phyloP scores from a whole-genome alignment of 2,113 vertebrate genomes.

The Pongo pygmaeus region DNA sequence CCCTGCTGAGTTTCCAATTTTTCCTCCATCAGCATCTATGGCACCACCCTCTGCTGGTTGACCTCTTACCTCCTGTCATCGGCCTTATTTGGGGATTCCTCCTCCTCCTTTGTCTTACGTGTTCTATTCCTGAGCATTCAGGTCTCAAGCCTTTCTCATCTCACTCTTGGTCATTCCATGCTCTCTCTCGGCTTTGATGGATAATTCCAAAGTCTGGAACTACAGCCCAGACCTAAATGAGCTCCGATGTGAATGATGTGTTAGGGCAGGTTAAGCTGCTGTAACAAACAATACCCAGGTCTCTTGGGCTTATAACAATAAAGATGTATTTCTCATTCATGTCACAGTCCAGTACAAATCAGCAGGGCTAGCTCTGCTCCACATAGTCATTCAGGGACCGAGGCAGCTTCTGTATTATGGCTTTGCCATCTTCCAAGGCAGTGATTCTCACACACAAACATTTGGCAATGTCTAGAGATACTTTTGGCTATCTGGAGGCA shows the following conservation, averaged over 20 bases:
- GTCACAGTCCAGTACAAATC: fast-evolving
- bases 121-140: not conserved
- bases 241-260: not conserved
- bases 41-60: not conserved
- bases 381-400: not conserved
- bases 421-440: not conserved
- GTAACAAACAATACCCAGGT: not conserved
- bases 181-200: not conserved
- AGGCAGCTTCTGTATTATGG: too few species aligned
- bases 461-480: not conserved
- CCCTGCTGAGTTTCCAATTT: not conserved
- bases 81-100: not conserved
- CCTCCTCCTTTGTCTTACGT: not conserved
- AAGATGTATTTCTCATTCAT: not conserved
- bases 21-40: fast-evolving
- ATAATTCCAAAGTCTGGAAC: not conserved
- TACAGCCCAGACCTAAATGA: not conserved
- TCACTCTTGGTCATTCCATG: not conserved
- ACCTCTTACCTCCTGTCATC: not conserved
- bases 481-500: not conserved
- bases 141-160: not conserved
- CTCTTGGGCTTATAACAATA: not conserved
- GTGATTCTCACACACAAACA: not conserved
- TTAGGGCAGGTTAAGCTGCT: not conserved
- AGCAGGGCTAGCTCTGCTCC: not conserved